A percentile compares a stretch with the other conserved stretches of the same genome.
These are phyloP conservation scores for Drosophila rubida DNA, from an alignment of 2,888 invertebrate genomes.

Conservation along the genomic window DNA sequence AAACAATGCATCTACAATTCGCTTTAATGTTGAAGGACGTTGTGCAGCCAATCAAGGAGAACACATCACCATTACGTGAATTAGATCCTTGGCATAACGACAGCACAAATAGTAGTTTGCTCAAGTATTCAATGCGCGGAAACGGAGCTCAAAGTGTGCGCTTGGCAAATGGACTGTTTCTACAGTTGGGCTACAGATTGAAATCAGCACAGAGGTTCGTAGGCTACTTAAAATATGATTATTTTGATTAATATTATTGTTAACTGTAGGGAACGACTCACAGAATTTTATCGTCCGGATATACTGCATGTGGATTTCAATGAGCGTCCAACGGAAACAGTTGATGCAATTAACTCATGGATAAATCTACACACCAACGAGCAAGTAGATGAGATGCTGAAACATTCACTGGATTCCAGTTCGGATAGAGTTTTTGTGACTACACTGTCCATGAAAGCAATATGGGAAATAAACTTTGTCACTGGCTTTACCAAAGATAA, in stretches of 20 bases:
- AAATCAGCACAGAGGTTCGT: background rate
- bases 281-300: background rate
- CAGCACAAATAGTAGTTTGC: background rate
- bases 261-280: background rate
- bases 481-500: background rate
- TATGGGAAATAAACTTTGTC: conserved; percentile 4
- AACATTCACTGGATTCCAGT: background rate
- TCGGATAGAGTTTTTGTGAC: background rate
- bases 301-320: background rate
- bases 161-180: background rate
- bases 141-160: background rate
- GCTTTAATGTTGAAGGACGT: background rate
- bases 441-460: background rate
- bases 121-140: background rate
- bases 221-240: background rate
- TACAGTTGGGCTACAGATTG: background rate
- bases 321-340: background rate
- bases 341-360: background rate
- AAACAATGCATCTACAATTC: background rate
- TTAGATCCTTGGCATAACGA: background rate
- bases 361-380: background rate
- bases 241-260: background rate
- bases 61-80: background rate
- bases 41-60: background rate
- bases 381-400: background rate